Conservation (phyloP, 2,113 vertebrate species). For the Ameiurus melas region DNA sequence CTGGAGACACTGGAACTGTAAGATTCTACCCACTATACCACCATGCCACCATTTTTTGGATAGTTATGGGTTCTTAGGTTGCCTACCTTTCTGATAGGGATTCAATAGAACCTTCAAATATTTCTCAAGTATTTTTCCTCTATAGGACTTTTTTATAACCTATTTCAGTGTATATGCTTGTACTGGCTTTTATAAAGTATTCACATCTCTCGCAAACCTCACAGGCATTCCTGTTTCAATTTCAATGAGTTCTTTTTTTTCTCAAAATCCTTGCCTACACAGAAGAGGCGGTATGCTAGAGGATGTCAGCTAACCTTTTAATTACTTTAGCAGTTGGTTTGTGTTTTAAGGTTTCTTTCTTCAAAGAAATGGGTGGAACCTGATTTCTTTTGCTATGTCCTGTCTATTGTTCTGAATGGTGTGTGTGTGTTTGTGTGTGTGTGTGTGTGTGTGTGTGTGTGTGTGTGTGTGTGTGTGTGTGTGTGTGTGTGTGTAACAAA, state of each 20-base stretch:
- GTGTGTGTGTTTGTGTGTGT: too few species aligned
- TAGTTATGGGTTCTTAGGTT: not conserved
- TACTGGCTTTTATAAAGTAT: not conserved
- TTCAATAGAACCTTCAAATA: not conserved
- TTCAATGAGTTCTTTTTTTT: not conserved
- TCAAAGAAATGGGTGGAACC: not conserved
- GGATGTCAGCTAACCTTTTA: not conserved
- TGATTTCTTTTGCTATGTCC: not conserved
- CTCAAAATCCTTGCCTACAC: not conserved
- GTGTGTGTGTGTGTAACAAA: not conserved
- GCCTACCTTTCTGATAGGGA: not conserved
- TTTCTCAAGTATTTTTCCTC: not conserved
- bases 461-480: too few species aligned
- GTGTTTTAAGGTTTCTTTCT: not conserved
- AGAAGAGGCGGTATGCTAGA: not conserved
- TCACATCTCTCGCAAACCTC: not conserved
- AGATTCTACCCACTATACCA: not conserved
- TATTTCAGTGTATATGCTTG: not conserved
- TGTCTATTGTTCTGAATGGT: conserved; percentile 13
- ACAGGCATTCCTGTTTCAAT: not conserved
- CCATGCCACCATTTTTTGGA: not conserved
- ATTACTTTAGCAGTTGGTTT: conserved; percentile 11
- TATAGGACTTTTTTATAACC: not conserved
- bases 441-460: too few species aligned
- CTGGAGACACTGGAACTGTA: not conserved